Base-by-base conservation (phyloP, 2,888 invertebrate species). In the Aporophyla nigra region DNA sequence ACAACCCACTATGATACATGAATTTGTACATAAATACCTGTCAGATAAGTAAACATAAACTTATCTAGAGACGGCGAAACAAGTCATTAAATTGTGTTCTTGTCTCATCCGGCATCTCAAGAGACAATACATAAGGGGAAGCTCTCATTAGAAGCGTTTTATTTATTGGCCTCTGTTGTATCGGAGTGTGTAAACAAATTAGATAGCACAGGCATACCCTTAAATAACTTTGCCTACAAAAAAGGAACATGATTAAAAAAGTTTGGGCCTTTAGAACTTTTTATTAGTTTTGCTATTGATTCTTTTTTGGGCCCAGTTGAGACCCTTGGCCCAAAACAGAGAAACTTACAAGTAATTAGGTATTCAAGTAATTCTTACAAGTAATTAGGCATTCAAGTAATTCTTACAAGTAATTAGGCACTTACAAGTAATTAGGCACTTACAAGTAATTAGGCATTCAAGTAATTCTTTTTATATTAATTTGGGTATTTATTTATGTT, bases 221-320 rank as follows among this genome's bases (percentile, higher is more conserved):
- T 58, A 51, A 78, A 58, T 24, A 59, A 72, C 46, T 72, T 77
- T n/a, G 40, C n/a, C 24, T 54, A 9, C 0, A 71, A 63, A 46
- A 46, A 58, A 46, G 1, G 80, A 46, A 59, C n/a, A 7, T 78
- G 51, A 78, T 78, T 80, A 46, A 72, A 71, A 65, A 71, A 80
- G 43, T 78, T 78, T 63, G 46, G 19, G 10, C n/a, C 24, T 51
- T 33, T 2, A 0, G 1, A 59, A 56, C 56, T 80, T 43, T 77
- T 56, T 79, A 76, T 76, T 70, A 7, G 40, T 56, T 79, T 59
- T 9, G 10, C 19, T 62, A 27, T 62, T 56, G 27, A 49, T 67
- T 76, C 6, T 68, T 56, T 49, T 56, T 33, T 24, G 16, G 12
- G 43, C 9, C 1, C 3, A n/a, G 72, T 16, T 54, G 51, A 5